Base-by-base conservation (phyloP, 2,888 invertebrate genomes). In the Aleiodes alternator region DNA sequence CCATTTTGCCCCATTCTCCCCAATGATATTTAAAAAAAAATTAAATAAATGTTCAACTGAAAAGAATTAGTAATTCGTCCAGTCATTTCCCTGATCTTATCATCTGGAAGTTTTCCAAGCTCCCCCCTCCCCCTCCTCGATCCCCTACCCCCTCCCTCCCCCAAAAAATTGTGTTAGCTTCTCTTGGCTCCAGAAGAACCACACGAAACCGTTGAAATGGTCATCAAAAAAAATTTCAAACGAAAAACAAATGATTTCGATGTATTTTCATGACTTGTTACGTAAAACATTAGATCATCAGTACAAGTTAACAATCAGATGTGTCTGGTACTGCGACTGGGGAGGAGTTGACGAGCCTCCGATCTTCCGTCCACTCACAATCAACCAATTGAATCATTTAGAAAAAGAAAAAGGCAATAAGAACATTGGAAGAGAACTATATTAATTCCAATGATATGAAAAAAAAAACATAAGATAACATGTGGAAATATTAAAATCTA, bases 81-180 rank as follows among this genome's bases (percentile, higher is more conserved):
- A 34, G 43, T 16, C 29, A 70, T 70, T n/a, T n/a, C 29, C 48
- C 9, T 55, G 7, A 14, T 55, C 55, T 38, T 59, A 48, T 59
- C 16, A 69, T 78, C 76, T 78, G 79, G 75, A 78, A 79, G 73
- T 76, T 78, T 78, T 77, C 74, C 76, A 75, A 75, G 51, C 69
- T 64, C 50, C 38, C 34, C 38, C 16, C n/a, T n/a, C n/a, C n/a
- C n/a, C n/a, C n/a, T n/a, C 51, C 48, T 72, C 56, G n/a, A n/a
- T n/a, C n/a, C n/a, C n/a, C n/a, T n/a, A n/a, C 38, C 34, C 38
- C 16, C 69, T 64, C 50, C 38, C 34, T 43, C 16, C 51, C 48
- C 69, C 56, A 61, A 14, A n/a, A 43, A 34, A 69, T 69, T 34
- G n/a, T 69, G 23, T 66, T 16, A 43, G 53, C 59, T 72, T 12